Percentiles rank a stretch among this genome's conserved stretches.
These are phyloP conservation scores for Ectemnius cavifrons DNA, from an alignment of 2,888 invertebrate genomes.

Conservation along the genomic window DNA sequence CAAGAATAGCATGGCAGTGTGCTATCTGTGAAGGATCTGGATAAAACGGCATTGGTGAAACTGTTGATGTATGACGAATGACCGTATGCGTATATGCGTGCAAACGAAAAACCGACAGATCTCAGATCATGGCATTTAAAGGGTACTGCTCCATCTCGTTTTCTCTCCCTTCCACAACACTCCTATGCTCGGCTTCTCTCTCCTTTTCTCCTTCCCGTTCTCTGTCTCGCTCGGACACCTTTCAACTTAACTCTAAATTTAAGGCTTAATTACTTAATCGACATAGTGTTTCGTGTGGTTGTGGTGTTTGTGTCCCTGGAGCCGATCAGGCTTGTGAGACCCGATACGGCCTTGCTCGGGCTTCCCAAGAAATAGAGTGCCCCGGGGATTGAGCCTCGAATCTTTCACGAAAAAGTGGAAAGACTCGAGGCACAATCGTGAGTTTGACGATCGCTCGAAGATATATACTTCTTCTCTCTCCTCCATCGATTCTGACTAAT, in stretches of 20 bases:
- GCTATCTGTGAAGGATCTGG: neutral
- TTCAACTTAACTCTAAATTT: conserved; percentile 61
- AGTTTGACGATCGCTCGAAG: conserved; percentile 47
- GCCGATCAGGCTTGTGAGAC: conserved; percentile 19
- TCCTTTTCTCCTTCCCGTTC: conserved; percentile 10
- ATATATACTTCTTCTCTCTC: conserved; percentile 17
- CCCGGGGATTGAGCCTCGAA: conserved; percentile 13
- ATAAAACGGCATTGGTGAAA: neutral
- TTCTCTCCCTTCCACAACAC: neutral
- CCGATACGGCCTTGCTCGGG: no score
- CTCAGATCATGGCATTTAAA: conserved; percentile 1
- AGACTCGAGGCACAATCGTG: conserved; percentile 20
- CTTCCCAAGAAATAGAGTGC: no score
- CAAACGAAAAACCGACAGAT: neutral
- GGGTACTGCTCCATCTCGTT: neutral
- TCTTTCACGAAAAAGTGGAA: conserved; percentile 13
- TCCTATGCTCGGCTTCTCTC: conserved; percentile 1
- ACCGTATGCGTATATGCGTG: neutral
- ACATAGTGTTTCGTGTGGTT: conserved; percentile 60
- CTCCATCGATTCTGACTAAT: neutral
- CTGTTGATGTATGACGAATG: neutral
- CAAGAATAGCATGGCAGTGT: neutral
- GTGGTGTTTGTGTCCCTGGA: conserved; percentile 54
- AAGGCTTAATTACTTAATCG: conserved; percentile 65
- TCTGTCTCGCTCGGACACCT: conserved; percentile 34